Base-by-base conservation (phyloP, 2,113 vertebrate species). In the Ariopsis seemanni region DNA sequence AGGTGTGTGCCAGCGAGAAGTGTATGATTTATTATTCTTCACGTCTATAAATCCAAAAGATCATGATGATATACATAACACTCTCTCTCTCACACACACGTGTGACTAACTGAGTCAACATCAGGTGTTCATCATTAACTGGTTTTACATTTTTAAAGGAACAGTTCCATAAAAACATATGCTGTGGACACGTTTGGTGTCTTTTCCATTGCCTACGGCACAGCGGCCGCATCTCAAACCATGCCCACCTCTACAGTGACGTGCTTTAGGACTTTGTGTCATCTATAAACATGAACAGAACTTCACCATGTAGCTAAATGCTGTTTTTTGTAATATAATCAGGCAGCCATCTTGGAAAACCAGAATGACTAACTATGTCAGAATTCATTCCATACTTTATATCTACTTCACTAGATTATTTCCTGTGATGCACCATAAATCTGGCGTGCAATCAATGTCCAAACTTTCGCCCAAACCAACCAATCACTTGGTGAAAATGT, bases 121-220 rank as follows among this genome's bases (percentile, higher is more conserved):
- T 80, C 79, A 82, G 79, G 57, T 82, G 79, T 62, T 82, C 14
- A 0, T 62, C 11, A 62, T 82, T 81, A 60, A 60, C 30, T 42
- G 79, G 17, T 60, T 60, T 34, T 11, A 55, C 4, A 7, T 7
- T 77, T 77, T 52, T 25, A 17, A 53, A 53, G 25, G 22, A 53
- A 78, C 15, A 27, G 1, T 6, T 12, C 74, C 22, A 53, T 1
- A 53, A 77, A 77, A 53, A n/a, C 11, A 12, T 4, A 6, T 20
- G 8, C 7, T 52, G 20, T n/a, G 25, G 52, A 55, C 11, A 78
- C 7, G 7, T 79, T 27, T 27, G 75, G 2, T 78, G 52, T 55
- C 10, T 78, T 55, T 78, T 55, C 52, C 15, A 55, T 7, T 1
- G 25, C 3, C 48, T 75, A 4, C 5, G 0, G 22, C 8, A 50